A percentile compares a stretch with the other conserved stretches of the same genome.
Conservation (phyloP, 1,140 invertebrate genomes). For the Eubasilissa regina region DNA sequence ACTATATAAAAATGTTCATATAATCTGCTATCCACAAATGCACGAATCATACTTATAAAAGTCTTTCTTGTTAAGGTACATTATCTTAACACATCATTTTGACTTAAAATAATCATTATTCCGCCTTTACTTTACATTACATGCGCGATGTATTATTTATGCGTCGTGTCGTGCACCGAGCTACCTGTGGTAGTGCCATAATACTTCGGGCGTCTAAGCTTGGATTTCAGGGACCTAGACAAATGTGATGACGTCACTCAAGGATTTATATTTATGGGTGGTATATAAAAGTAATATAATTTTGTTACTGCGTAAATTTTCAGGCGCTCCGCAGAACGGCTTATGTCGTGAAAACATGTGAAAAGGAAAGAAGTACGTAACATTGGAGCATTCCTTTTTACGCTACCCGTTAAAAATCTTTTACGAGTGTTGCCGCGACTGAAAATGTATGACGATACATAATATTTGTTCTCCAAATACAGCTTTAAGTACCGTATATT, state of each 20-base stretch:
- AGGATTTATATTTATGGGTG: constrained; percentile 49
- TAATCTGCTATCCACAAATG: too few relatives aligned
- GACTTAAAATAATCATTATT: too few relatives aligned
- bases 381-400: background rate
- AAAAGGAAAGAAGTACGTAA: background rate
- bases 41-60: too few relatives aligned
- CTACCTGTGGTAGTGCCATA: background rate
- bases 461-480: constrained; percentile 1
- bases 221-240: background rate
- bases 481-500: background rate
- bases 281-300: constrained; percentile 56
- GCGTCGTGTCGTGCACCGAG: too few relatives aligned
- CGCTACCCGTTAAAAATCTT: constrained; percentile 29
- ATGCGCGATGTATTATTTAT: too few relatives aligned
- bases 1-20: too few relatives aligned
- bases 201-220: background rate
- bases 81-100: too few relatives aligned
- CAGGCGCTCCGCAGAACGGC: background rate
- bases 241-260: constrained; percentile 45
- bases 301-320: constrained; percentile 47
- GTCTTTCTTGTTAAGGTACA: too few relatives aligned
- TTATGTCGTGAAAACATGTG: background rate
- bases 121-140: too few relatives aligned
- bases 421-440: constrained; percentile 18
- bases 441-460: constrained; percentile 15